Base-by-base conservation (phyloP, 2,113 vertebrate species). In the Silurus asotus region DNA sequence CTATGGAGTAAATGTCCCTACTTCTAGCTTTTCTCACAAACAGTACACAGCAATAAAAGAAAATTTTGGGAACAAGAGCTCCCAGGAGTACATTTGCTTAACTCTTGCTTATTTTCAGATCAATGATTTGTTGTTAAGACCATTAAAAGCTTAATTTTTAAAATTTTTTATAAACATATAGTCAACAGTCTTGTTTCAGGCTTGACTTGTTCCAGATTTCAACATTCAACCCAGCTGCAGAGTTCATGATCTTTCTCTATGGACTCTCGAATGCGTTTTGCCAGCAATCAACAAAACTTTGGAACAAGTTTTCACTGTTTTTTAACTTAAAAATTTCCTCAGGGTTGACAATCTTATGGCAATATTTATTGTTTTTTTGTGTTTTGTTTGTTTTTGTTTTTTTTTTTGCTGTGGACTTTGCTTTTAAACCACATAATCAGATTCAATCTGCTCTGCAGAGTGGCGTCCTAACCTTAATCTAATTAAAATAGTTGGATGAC, bases 161-260 rank as follows among this genome's bases (percentile, higher is more conserved):
- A 37, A n/a, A n/a, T 37, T 37, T 37, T 37, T 37, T 37, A 37
- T 56, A 56, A 56, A 69, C 11, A 37, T 90, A 88, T 92, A 91
- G 92, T 90, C 88, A 87, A 81, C 58, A 69, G 23, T 82, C 78
- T 90, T 84, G 88, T 88, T 91, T 90, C 77, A 86, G 70, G 85
- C 65, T 82, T 86, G 84, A 93, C 90, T 89, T 90, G 67, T 25
- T 86, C 88, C 81, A 89, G 48, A 85, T 11, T 55, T 78, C 48
- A 84, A 87, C 84, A 61, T 53, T 19, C 2, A 70, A 25, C 86
- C 55, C 89, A 86, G 86, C 53, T 90, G 72, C 77, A 89, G 61
- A 64, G 75, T 37, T 86, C 51, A 87, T 86, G 78, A 84, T 82
- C 49, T 56, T 8, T 37, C 72, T 51, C 61, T 61, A 64, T 49